Percentiles rank a stretch among this genome's conserved stretches.
phyloP scores from a whole-genome alignment of 2,113 vertebrate genomes.

The Cervus canadensis region DNA sequence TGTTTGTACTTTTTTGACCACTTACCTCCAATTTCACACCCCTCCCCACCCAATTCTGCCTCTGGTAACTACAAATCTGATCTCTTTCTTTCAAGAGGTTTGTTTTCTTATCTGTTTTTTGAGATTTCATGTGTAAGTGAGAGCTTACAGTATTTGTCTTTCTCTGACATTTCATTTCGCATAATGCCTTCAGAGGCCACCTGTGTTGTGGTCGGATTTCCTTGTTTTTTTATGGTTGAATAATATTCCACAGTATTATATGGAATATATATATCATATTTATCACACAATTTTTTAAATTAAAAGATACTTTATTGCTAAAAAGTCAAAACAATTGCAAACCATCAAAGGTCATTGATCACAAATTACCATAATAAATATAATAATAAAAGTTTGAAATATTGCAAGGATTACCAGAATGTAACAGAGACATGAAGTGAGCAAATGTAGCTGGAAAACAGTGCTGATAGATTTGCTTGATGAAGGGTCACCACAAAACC shows the following conservation, averaged over 20 bases:
- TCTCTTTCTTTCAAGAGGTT: background rate
- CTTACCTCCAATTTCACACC: background rate
- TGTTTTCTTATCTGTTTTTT: background rate
- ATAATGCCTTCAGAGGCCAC: background rate
- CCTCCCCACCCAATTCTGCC: background rate
- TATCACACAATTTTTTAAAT: background rate
- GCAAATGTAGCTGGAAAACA: background rate
- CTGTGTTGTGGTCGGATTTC: background rate
- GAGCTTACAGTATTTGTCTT: background rate
- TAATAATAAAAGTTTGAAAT: background rate
- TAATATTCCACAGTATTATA: background rate
- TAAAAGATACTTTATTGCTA: background rate
- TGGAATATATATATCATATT: background rate
- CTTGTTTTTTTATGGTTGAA: background rate
- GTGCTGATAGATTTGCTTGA: background rate
- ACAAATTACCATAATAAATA: background rate
- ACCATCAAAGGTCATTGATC: background rate
- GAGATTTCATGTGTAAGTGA: background rate
- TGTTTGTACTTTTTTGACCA: background rate
- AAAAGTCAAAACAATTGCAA: background rate
- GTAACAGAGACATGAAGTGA: background rate
- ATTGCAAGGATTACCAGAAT: background rate
- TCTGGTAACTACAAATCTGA: background rate
- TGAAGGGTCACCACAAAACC: background rate
- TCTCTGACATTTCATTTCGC: background rate